These are phyloP conservation scores for Stercorarius parasiticus DNA, from an alignment of 2,113 vertebrate genomes.

Conservation along the genomic window DNA sequence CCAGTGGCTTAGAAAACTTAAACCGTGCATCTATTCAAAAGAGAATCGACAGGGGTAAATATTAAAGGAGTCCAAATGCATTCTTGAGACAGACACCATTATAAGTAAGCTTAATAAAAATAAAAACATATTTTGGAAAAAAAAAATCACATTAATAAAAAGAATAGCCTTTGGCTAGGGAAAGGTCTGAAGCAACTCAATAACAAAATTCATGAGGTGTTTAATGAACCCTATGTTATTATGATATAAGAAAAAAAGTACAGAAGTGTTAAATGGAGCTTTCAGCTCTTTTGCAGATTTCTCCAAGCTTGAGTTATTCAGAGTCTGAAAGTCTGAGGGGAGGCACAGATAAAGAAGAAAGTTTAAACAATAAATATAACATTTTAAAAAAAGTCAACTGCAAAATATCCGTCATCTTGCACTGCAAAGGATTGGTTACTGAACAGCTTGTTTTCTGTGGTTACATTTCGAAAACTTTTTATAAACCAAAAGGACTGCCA, in stretches of 20 bases:
- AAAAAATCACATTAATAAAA: slow-evolving; percentile 8
- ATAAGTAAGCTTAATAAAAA: slow-evolving; percentile 21
- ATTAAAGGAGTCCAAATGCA: background rate
- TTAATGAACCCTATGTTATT: slow-evolving; percentile 50
- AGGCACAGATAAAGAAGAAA: background rate
- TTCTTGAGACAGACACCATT: background rate
- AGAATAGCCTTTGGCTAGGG: slow-evolving; percentile 39
- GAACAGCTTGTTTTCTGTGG: background rate
- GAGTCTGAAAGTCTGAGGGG: background rate
- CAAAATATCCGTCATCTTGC: background rate
- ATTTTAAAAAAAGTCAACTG: background rate
- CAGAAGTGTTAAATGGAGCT: slow-evolving; percentile 47
- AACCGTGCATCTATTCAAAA: background rate
- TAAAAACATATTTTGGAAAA: background rate
- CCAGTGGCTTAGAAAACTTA: background rate
- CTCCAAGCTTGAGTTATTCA: slow-evolving; percentile 14
- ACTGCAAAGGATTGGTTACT: background rate
- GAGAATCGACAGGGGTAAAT: background rate
- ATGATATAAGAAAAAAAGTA: slow-evolving; percentile 9
- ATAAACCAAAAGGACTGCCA: background rate
- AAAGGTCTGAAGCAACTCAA: slow-evolving; percentile 36
- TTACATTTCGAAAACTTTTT: background rate
- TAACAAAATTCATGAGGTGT: slow-evolving; percentile 48
- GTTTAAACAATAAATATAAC: background rate
- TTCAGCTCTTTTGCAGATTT: slow-evolving; percentile 7